Evolutionary conservation across 2,888 invertebrate species (phyloP).

Genomic region (Trachelus troglodyta): DNA sequence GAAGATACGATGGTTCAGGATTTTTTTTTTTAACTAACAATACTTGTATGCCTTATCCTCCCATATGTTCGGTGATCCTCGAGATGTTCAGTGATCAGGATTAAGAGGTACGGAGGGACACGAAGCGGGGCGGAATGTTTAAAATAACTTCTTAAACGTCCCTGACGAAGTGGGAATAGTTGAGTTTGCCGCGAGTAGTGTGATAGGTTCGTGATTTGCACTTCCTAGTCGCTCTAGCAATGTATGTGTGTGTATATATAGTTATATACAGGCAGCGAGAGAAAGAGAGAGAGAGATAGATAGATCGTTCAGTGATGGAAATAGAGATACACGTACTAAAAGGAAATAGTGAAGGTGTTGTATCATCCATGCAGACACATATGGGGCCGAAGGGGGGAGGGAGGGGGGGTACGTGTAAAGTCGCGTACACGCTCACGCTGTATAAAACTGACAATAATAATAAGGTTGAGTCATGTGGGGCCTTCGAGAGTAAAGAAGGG

Average conservation of each 20-base stretch:
- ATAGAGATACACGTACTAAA: conserved; percentile 17
- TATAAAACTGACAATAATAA: conserved; percentile 54
- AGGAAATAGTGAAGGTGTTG: background rate
- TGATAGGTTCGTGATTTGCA: conserved; percentile 54
- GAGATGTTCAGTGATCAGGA: background rate
- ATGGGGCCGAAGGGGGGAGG: background rate
- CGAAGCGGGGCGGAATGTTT: conserved; percentile 44
- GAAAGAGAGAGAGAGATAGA: conserved; percentile 13
- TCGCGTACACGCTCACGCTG: conserved; percentile 14
- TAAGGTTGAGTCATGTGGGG: conserved; percentile 61
- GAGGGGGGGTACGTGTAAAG: background rate
- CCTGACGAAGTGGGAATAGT: conserved; percentile 60
- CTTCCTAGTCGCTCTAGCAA: conserved; percentile 51
- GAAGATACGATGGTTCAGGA: background rate
- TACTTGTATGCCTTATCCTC: too few relatives aligned
- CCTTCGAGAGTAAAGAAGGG: conserved; percentile 58
- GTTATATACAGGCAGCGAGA: too few relatives aligned
- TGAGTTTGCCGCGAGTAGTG: conserved; percentile 56
- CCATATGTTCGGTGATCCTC: too few relatives aligned
- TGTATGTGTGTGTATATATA: background rate
- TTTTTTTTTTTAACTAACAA: too few relatives aligned
- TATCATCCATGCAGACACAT: background rate
- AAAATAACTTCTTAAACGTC: conserved; percentile 62
- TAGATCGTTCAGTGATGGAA: conserved; percentile 10
- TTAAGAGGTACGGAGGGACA: background rate